These are phyloP conservation scores for Erebia epiphron DNA, from an alignment of 2,888 invertebrate genomes.

Conservation along the genomic window DNA sequence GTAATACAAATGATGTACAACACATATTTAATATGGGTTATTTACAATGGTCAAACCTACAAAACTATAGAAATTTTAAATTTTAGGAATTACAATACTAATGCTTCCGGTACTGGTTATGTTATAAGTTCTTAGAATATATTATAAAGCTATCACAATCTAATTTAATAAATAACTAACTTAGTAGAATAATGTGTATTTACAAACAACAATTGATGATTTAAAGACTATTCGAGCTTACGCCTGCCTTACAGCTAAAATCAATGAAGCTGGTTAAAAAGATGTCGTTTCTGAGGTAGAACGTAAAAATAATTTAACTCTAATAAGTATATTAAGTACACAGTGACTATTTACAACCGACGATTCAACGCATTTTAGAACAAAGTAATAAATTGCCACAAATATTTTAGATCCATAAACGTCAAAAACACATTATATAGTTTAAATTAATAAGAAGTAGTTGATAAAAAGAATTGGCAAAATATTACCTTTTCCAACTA, in stretches of 20 bases:
- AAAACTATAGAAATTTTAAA: constrained; percentile 36
- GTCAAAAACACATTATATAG: not conserved
- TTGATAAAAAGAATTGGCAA: not conserved
- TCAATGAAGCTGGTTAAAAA: constrained; percentile 36
- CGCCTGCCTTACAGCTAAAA: constrained; percentile 25
- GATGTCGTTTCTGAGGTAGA: constrained; percentile 73
- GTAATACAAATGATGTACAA: constrained; percentile 34
- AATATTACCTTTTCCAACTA: not conserved
- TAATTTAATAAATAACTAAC: constrained; percentile 74
- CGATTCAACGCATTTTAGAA: constrained; percentile 1
- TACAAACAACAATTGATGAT: constrained; percentile 40
- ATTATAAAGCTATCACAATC: constrained; percentile 72
- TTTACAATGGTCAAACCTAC: constrained; percentile 51
- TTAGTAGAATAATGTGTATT: constrained; percentile 41
- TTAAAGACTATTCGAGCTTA: constrained; percentile 31
- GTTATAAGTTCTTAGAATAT: constrained; percentile 40
- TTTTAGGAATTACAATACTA: constrained; percentile 39
- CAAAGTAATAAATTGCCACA: constrained; percentile 13
- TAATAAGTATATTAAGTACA: constrained; percentile 50
- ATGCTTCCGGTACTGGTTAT: constrained; percentile 43
- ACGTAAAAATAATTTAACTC: constrained; percentile 62
- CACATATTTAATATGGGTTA: constrained; percentile 47
- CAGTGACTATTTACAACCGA: constrained; percentile 51
- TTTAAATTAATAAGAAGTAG: not conserved
- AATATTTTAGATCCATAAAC: not conserved